Evolutionary conservation across 2,888 invertebrate genomes (phyloP), one percentile per base, ranked within the genome.

Genomic region (Trypoxylon attenuatum): DNA sequence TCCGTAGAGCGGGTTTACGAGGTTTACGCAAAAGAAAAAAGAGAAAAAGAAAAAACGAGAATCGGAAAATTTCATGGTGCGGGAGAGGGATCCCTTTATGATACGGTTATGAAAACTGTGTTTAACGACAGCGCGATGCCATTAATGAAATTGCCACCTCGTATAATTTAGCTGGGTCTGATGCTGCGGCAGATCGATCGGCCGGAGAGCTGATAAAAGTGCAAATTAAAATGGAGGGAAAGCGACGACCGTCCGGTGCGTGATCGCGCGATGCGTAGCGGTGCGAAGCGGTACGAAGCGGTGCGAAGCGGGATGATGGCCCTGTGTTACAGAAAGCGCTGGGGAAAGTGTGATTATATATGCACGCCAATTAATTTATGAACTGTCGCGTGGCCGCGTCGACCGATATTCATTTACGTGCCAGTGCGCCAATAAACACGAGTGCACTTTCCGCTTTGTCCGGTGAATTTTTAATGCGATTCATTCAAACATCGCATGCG

Each of bases 311-410:
- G 6, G 23, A 60, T 56, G 54, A 8, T 68, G 41, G 27, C 51
- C 27, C 18, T 46, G 41, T 29, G 25, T 56, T 39, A 41, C 54
- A 46, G 42, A 19, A 58, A 54, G 53, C 29, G 50, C 21, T 33
- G 53, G 63, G 51, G 56, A 41, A 43, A 49, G 42, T 19, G 29
- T 42, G 56, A 69, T 69, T 68, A 69, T 42, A 43, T 52, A 64
- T 56, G 59, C 41, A 19, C 52, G 33, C 53, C 59, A 56, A 64
- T 68, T 68, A 52, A 60, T 68, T 68, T 64, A 64, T 59, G 56
- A 64, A 64, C 52, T 56, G 59, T 60, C 45, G 56, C 42, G 22
- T 21, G 56, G 39, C n/a, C n/a, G n/a, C n/a, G n/a, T 13, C 47
- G 23, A 49, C 45, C 45, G 67, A 67, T 51, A 43, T 60, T 65